These are phyloP conservation scores for Cerceris rybyensis DNA, from an alignment of 2,888 invertebrate genomes.

Conservation along the genomic window DNA sequence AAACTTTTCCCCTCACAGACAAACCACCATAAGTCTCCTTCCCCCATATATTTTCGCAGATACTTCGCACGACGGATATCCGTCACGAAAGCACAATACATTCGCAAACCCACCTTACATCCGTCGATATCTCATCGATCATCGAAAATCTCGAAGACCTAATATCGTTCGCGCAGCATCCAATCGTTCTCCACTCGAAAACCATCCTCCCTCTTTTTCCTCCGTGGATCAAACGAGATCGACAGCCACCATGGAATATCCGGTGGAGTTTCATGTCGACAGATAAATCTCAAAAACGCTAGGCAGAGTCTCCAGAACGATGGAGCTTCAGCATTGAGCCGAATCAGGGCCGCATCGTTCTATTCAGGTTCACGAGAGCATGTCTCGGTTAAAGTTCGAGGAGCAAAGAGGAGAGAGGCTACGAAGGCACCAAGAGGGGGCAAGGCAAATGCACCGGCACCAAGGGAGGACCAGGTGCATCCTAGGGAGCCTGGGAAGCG, in stretches of 20 bases:
- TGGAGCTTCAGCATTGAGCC: slow-evolving; percentile 50
- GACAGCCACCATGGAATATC: neutral
- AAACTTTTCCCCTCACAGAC: no score
- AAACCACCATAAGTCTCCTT: no score
- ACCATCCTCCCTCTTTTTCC: neutral
- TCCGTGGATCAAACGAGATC: neutral
- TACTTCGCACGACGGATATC: no score
- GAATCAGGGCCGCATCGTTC: slow-evolving; percentile 63
- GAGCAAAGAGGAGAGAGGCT: slow-evolving; percentile 26
- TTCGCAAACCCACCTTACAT: no score
- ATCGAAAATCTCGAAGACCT: no score
- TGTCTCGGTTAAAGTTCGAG: slow-evolving; percentile 57
- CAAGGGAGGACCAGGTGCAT: slow-evolving; percentile 79
- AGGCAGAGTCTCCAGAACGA: slow-evolving; percentile 51
- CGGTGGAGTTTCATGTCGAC: slow-evolving; percentile 31
- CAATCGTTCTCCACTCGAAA: neutral
- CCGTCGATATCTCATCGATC: no score
- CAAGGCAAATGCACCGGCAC: slow-evolving; percentile 67
- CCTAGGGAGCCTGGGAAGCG: slow-evolving; percentile 80
- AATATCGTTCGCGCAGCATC: no score
- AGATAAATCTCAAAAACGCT: slow-evolving; percentile 74
- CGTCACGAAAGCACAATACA: no score
- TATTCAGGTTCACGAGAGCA: slow-evolving; percentile 79
- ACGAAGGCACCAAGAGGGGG: slow-evolving; percentile 25
- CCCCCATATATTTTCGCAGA: no score